These are phyloP conservation scores for Parotia lawesii DNA, from an alignment of 2,113 vertebrate species.

Conservation along the genomic window DNA sequence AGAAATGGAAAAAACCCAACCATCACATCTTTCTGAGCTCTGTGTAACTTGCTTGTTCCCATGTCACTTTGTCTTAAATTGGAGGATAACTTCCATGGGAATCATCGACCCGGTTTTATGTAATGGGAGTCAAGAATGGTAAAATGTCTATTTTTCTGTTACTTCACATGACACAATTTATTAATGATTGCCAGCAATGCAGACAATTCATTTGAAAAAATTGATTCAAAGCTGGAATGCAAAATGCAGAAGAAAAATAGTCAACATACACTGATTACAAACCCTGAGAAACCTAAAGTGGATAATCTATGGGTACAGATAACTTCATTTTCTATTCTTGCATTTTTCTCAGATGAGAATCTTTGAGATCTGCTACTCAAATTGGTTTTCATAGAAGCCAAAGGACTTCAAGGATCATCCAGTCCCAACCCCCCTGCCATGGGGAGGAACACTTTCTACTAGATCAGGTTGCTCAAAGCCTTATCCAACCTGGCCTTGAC, in stretches of 20 bases:
- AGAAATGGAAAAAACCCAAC: not conserved
- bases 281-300: not conserved
- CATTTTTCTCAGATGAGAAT: not conserved
- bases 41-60: not conserved
- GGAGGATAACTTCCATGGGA: not conserved
- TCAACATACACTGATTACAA: not conserved
- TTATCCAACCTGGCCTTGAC: not conserved
- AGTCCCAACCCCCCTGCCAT: not conserved
- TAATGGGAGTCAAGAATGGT: not conserved
- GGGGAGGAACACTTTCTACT: not conserved
- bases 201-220: not conserved
- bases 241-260: not conserved
- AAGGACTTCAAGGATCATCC: not conserved
- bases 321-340: not conserved
- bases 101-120: not conserved
- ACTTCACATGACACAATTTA: not conserved
- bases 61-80: not conserved
- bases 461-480: not conserved
- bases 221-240: not conserved
- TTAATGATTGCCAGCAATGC: not conserved
- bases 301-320: not conserved
- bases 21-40: not conserved
- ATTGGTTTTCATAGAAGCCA: not conserved
- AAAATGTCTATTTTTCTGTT: not conserved
- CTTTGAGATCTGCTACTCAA: not conserved